Evolutionary conservation across 1,140 invertebrate genomes (phyloP), one percentile per base, ranked within the genome.

Genomic region (Drosophila sp.): DNA sequence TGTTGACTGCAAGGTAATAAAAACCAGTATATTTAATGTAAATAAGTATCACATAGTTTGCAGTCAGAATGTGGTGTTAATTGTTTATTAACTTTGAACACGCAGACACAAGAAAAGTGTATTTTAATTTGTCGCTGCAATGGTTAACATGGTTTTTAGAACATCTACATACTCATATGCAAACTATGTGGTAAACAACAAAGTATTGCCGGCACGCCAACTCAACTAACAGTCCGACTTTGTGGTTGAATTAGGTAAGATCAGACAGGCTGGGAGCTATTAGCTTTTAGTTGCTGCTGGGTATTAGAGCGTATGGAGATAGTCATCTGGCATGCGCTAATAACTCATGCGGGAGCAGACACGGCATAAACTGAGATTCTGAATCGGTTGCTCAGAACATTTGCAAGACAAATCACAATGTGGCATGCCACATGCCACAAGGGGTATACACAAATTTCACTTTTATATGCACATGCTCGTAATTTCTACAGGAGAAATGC

Each of bases 271-370:
- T 16, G 32, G 18, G 41, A 53, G 25, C n/a, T n/a, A n/a, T n/a
- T n/a, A n/a, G 32, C 48, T n/a, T n/a, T n/a, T n/a, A 45, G 62
- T 14, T 53, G 34, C 14, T 62, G 18, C 32, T 63, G 64, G 38
- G 67, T 89, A 87, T 72, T 58, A 87, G 83, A 87, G 83, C 83
- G 80, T 71, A 67, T 34, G 53, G 32, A 62, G 83, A 87, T 89
- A 72, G 46, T 63, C 67, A 87, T 89, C 83, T 80, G 62, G 84
- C 83, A 83, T 87, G 83, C 76, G 83, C 83, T 87, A 87, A 89
- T 87, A 89, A 87, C 56, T 89, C 76, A 69, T 74, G 61, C 36
- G 58, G 45, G 65, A 29, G 36, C 16, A 57, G 51, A 56, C 13
- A 29, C 43, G 16, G 25, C 36, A 61, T 4, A 51, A 32, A n/a